Evolutionary conservation across 2,888 invertebrate genomes (phyloP), one percentile per base, ranked within the genome.

Genomic region (Odontomyia ornata): DNA sequence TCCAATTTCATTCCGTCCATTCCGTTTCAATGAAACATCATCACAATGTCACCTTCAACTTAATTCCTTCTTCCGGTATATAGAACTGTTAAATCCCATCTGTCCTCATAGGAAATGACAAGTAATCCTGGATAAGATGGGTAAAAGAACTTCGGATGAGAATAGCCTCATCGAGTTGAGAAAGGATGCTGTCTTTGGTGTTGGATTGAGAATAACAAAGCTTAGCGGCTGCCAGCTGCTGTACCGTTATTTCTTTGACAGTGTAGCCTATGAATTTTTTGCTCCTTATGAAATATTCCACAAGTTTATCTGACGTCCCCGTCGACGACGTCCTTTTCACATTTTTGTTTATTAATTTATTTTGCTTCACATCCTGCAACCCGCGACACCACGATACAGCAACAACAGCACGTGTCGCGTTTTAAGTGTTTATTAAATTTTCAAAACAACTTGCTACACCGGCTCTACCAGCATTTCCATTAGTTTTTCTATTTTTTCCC

Each of bases 301-400:
- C 15, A 18, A 52, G 52, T 15, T 52, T 9, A 9, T 15, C 18
- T 52, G 3, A 4, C 52, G 52, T 52, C 52, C 36, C 9, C 36
- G 9, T 36, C 36, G 9, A 9, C 36, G 9, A 9, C 9, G 36
- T 36, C 36, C 36, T 52, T 52, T 52, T 52, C 52, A 52, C 52
- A 18, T 52, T 52, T 5, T 52, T 18, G 52, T 52, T 52, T 52
- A 52, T 52, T 52, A 52, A 52, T 52, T 52, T 52, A 52, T 52
- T 52, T 18, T 4, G 15, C 15, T 15, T 52, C 52, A 52, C n/a
- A 36, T 36, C 5, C 3, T 36, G 36, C 3, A 9, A 36, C 3
- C 9, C 36, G 36, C 36, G 36, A 36, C 36, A 36, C 36, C 3
- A 36, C 36, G 3, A 36, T 9, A 36, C 3, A 3, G 36, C 36